Percentiles rank a stretch among this genome's conserved stretches.
Conservation (phyloP, 2,888 invertebrate genomes). For the Electrophaes corylata region DNA sequence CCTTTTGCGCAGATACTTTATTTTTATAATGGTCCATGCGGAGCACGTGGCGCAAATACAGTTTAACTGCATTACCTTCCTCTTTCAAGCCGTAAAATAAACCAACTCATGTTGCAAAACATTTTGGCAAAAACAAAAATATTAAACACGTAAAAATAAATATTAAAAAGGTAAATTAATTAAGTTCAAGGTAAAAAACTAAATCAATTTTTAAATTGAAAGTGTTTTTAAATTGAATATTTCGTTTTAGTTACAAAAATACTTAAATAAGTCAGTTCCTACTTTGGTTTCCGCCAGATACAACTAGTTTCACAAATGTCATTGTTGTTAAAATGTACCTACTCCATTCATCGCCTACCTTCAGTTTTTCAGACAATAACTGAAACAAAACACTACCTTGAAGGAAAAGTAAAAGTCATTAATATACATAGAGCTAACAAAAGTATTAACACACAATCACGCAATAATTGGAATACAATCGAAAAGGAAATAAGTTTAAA, state of each 20-base stretch:
- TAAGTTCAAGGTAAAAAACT: too few species aligned
- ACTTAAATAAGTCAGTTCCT: not conserved
- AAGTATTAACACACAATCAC: constrained; percentile 67
- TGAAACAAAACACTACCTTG: constrained; percentile 35
- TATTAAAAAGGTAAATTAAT: not conserved
- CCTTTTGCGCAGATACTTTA: constrained; percentile 79
- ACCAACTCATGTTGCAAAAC: not conserved
- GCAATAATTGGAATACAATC: constrained; percentile 57
- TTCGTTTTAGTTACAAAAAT: not conserved
- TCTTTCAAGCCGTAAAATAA: constrained; percentile 42
- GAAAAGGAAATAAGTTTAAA: constrained; percentile 57
- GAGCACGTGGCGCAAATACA: constrained; percentile 69
- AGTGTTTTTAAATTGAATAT: too few species aligned
- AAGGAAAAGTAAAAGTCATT: constrained; percentile 37
- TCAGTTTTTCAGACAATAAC: constrained; percentile 29
- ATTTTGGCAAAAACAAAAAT: not conserved
- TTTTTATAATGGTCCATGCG: constrained; percentile 75
- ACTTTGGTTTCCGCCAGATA: not conserved
- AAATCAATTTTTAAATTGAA: too few species aligned
- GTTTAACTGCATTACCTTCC: constrained; percentile 74
- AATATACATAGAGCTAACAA: constrained; percentile 43
- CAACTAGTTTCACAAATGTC: not conserved
- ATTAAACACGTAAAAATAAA: not conserved
- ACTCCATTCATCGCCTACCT: not conserved
- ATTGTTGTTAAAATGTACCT: not conserved